These are phyloP conservation scores for Parelbella ahira DNA, from an alignment of 2,888 invertebrate genomes.

Conservation along the genomic window DNA sequence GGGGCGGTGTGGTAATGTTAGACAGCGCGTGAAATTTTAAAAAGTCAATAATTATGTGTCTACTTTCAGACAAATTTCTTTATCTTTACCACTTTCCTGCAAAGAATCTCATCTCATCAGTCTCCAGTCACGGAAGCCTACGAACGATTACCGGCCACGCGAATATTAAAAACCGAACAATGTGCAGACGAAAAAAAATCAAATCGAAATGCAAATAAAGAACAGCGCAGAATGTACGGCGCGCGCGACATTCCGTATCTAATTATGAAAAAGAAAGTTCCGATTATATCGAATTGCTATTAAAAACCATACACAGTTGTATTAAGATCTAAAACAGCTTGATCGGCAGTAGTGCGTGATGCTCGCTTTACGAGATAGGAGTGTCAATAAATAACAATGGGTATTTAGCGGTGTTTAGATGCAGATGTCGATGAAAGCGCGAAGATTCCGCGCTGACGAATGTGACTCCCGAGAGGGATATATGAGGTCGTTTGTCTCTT, in stretches of 20 bases:
- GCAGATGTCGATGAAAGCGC: conserved; percentile 22
- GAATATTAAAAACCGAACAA: conserved; percentile 26
- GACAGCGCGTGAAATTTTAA: too few relatives aligned
- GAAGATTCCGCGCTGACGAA: conserved; percentile 11
- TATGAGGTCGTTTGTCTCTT: conserved; percentile 3
- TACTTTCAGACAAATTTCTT: too few relatives aligned
- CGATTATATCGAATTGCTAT: conserved; percentile 13
- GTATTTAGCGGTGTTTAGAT: conserved; percentile 27
- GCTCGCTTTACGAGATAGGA: conserved; percentile 26
- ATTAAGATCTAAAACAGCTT: conserved; percentile 14
- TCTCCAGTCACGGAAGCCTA: conserved; percentile 14
- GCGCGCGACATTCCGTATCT: conserved; percentile 42
- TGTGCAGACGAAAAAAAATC: conserved; percentile 24
- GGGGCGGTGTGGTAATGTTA: too few relatives aligned
- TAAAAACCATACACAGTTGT: conserved; percentile 16
- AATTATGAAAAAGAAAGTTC: conserved; percentile 42
- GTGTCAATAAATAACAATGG: conserved; percentile 40
- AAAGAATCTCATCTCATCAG: too few relatives aligned
- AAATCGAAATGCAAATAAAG: conserved; percentile 27
- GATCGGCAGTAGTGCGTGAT: conserved; percentile 9
- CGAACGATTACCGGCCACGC: neutral
- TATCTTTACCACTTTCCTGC: too few relatives aligned
- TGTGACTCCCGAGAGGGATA: conserved; percentile 3
- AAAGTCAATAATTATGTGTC: too few relatives aligned
- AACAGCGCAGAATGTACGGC: conserved; percentile 27